Evolutionary conservation across 2,888 invertebrate species (phyloP).

Genomic region (Rhagonycha fulva): DNA sequence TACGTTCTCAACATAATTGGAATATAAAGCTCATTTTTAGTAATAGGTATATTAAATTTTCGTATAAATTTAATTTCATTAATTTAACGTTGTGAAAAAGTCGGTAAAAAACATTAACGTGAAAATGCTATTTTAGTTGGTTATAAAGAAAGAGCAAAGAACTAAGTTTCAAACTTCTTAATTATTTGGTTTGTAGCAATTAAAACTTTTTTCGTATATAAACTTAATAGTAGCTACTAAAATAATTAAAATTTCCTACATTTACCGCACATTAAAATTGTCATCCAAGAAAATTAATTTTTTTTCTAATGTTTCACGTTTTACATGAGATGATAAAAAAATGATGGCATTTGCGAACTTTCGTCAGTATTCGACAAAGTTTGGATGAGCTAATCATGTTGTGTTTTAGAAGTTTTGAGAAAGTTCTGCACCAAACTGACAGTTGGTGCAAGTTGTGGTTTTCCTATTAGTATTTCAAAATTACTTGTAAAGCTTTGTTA

Average conservation of each 20-base stretch:
- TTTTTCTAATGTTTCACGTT: background rate
- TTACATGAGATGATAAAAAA: background rate
- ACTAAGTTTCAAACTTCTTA: background rate
- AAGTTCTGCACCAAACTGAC: slow-evolving; percentile 15
- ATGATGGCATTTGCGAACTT: background rate
- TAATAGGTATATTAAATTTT: background rate
- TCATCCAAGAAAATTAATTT: background rate
- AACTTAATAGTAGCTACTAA: background rate
- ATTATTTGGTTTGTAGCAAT: slow-evolving; percentile 8
- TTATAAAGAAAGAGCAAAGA: background rate
- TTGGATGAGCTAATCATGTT: slow-evolving; percentile 23
- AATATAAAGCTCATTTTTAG: background rate
- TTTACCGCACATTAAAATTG: background rate
- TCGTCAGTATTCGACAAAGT: slow-evolving; percentile 16
- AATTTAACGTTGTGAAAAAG: background rate
- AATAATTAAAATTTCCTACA: background rate
- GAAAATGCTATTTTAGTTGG: background rate
- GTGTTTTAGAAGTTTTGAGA: slow-evolving; percentile 18
- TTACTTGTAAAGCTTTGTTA: slow-evolving; percentile 12
- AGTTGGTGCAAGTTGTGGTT: slow-evolving; percentile 18
- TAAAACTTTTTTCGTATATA: slow-evolving; percentile 8
- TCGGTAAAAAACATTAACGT: background rate
- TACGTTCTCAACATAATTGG: background rate
- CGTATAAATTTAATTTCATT: background rate
- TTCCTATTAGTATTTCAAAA: slow-evolving; percentile 18